Conservation (phyloP, 2,888 invertebrate species). For the Ariolimax columbianus region DNA sequence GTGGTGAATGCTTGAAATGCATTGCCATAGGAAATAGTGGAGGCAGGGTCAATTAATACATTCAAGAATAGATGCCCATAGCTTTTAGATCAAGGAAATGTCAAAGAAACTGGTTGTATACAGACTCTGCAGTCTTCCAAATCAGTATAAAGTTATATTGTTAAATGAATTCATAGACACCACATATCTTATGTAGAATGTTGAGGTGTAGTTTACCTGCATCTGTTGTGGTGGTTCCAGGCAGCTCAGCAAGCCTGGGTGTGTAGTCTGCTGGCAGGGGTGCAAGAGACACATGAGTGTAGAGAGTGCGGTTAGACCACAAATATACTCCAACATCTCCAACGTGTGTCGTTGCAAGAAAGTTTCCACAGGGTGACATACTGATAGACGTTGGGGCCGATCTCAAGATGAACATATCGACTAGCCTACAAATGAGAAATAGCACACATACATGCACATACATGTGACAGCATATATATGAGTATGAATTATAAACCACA, state of each 20-base stretch:
- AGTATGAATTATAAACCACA: too few relatives aligned
- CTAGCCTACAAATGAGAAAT: conserved; percentile 71
- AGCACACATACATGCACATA: not conserved
- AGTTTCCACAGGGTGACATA: conserved; percentile 94
- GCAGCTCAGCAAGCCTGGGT: conserved; percentile 75
- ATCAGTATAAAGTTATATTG: too few relatives aligned
- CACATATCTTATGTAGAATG: not conserved
- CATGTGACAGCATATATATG: too few relatives aligned
- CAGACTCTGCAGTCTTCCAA: too few relatives aligned
- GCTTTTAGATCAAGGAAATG: too few relatives aligned
- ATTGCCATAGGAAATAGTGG: too few relatives aligned
- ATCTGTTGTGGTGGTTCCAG: conserved; percentile 62
- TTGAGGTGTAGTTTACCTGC: conserved; percentile 55
- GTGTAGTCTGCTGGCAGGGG: conserved; percentile 80
- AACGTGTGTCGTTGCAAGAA: conserved; percentile 92
- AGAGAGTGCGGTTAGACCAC: conserved; percentile 94
- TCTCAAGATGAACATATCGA: conserved; percentile 83
- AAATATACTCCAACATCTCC: conserved; percentile 93
- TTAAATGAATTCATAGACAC: not conserved
- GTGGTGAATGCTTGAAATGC: too few relatives aligned
- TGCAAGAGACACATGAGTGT: conserved; percentile 86
- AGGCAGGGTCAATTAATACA: too few relatives aligned
- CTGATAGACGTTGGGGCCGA: conserved; percentile 90
- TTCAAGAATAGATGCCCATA: too few relatives aligned
- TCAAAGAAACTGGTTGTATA: too few relatives aligned